phyloP scores from a whole-genome alignment of 1,140 invertebrate genomes.

The Mercenaria mercenaria region DNA sequence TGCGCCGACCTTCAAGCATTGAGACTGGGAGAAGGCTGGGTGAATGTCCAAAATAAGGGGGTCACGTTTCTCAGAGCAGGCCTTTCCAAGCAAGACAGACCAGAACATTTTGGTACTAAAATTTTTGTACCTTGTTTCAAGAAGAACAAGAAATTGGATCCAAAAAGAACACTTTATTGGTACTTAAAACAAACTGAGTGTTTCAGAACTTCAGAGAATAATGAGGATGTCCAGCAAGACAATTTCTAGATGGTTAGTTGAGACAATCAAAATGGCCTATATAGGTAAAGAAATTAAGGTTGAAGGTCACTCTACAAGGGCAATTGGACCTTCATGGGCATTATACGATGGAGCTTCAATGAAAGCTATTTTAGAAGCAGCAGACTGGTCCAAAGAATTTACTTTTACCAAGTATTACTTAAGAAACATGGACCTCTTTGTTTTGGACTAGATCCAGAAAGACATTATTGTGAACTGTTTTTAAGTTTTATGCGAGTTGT shows the following conservation, averaged over 20 bases:
- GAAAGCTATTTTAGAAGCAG: background rate
- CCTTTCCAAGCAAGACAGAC: constrained; percentile 15
- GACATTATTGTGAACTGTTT: background rate
- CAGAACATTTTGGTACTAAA: background rate
- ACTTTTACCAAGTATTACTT: constrained; percentile 15
- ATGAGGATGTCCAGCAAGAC: background rate
- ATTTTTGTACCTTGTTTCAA: constrained; percentile 1
- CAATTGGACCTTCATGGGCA: constrained; percentile 36
- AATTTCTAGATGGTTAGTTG: no score
- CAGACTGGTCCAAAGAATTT: constrained; percentile 7
- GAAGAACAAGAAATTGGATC: constrained; percentile 2
- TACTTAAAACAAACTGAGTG: background rate
- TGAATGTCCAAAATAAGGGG: constrained; percentile 12
- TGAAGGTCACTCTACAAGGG: constrained; percentile 19
- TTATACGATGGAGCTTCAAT: constrained; percentile 31
- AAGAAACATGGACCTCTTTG: no score
- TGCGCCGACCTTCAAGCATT: constrained; percentile 36
- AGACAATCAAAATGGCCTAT: background rate
- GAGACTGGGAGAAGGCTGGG: background rate
- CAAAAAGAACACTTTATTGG: background rate
- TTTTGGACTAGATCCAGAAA: no score
- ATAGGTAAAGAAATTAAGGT: background rate
- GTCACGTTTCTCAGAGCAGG: background rate
- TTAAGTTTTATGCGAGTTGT: constrained; percentile 8
- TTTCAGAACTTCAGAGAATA: background rate